Evolutionary conservation across 2,888 invertebrate genomes (phyloP), one percentile per base, ranked within the genome.

Genomic region (Thumatha senex): DNA sequence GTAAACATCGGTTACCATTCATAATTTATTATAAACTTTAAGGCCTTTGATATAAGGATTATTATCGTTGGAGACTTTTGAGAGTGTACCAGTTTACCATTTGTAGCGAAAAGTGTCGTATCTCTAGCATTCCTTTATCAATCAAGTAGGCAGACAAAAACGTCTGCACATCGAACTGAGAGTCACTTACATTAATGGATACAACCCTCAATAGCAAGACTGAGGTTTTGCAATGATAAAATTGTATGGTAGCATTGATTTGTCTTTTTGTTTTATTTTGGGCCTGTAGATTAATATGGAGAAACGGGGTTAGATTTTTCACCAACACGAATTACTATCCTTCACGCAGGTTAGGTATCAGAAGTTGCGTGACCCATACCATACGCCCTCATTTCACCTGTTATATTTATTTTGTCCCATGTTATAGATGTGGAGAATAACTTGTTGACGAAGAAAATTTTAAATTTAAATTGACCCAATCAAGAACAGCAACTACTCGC

Each of bases 101-200:
- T 73, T 58, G 72, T 62, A 58, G 63, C 63, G 65, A 63, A 70
- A 74, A 83, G 82, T 87, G 85, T 87, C 86, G 81, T 78, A 80
- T 80, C 78, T 79, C 79, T 80, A 79, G 76, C 82, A 77, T 80
- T 86, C 84, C 84, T 86, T 87, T 86, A 88, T 88, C 87, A 88
- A 88, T 88, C 87, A 88, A 78, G 81, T 77, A 80, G 84, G 81
- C 80, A 82, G 80, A 86, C 85, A 84, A 85, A 83, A 84, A 78
- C 78, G 79, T 78, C 75, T 76, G 82, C 78, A 80, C 84, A 84
- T 88, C 85, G 86, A 86, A 86, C 84, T 68, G 77, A 77, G 84
- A 84, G 84, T 86, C 85, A 87, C 87, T 88, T 86, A 87, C 84
- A 75, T 78, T 88, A 88, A 88, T 88, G 88, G 82, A 80, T 72